A percentile compares a stretch with the other conserved stretches of the same genome.
phyloP scores from a whole-genome alignment of 2,797 vertebrate genomes.

The Aratinga solstitialis region DNA sequence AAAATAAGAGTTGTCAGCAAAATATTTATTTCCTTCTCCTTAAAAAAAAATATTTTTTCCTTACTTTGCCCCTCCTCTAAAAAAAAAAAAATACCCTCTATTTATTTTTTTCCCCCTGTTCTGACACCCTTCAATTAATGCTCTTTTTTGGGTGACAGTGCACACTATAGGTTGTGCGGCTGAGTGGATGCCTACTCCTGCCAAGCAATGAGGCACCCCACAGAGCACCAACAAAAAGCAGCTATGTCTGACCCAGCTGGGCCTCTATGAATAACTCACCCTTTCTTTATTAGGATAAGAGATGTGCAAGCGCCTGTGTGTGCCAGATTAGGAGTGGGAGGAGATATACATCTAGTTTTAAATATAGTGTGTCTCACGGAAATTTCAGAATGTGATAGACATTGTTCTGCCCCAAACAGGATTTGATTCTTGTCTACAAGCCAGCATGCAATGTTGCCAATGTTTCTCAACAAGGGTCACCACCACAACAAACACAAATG shows the following conservation, averaged over 20 bases:
- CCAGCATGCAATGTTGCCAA: fast-evolving
- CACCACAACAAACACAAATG: not conserved
- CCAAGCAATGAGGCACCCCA: constrained; percentile 42
- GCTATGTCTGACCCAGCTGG: constrained; percentile 47
- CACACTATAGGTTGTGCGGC: constrained; percentile 30
- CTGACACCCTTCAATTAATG: constrained; percentile 77
- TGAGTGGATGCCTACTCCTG: constrained; percentile 64
- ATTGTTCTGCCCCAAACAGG: not conserved
- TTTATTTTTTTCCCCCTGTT: constrained; percentile 4
- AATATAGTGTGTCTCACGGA: not conserved
- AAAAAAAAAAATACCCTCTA: not conserved
- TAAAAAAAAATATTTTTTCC: constrained; percentile 31
- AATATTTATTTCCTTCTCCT: not conserved
- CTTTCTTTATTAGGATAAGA: constrained; percentile 56
- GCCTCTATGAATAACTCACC: constrained; percentile 64
- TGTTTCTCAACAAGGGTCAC: not conserved
- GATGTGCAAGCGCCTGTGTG: not conserved
- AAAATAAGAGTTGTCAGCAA: constrained; percentile 3
- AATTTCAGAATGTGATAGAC: not conserved
- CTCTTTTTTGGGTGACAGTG: constrained; percentile 33
- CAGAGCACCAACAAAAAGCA: constrained; percentile 66
- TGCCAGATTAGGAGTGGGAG: not conserved
- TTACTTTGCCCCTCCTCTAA: not conserved
- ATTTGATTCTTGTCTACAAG: not conserved
- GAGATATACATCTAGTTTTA: not conserved